Base-by-base conservation (phyloP, 2,113 vertebrate genomes). In the Vulpes ferrilata region DNA sequence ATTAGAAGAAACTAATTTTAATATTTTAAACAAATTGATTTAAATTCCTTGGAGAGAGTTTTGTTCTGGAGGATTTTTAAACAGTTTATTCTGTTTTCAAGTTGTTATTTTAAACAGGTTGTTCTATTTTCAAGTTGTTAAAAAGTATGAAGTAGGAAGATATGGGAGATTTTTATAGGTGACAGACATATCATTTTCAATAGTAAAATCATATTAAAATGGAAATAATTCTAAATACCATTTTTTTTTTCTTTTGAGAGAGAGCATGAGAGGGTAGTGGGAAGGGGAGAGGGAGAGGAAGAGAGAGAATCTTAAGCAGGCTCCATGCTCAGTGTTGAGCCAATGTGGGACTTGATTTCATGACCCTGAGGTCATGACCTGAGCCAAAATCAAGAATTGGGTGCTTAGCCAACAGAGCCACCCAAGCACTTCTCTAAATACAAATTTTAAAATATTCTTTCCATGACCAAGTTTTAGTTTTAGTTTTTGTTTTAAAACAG, bases 81-180 rank as follows among this genome's bases (percentile, higher is more conserved):
- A 81, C 89, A 81, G 55, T 27, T 78, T 76, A 85, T 64, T 86
- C 59, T 96, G 60, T 85, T 98, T 97, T 92, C 51, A 95, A 93
- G 65, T 88, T 94, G 32, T 80, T 93, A 96, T 74, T 74, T 74
- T 74, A 48, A 76, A 48, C 30, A 93, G 23, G 23, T 27, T 88
- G 85, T 69, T 85, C 71, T 96, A 62, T 85, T 97, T 97, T 92
- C 38, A 95, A 93, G 53, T 90, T 94, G n/a, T 84, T 92, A 96
- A 74, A n/a, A 95, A 95, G 57, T 86, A 35, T 93, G 78, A 94
- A 94, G n/a, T 82, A 35, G 90, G 78, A 95, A 90, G 38, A 88
- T 59, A 76, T 69, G 59, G 71, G 53, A 95, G 76, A 57, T 97
- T 94, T 95, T 94, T 83, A 93, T 85, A 79, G 89, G 87, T 89